These are phyloP conservation scores for Gymnocheta viridis DNA, from an alignment of 2,888 invertebrate species.

Conservation along the genomic window DNA sequence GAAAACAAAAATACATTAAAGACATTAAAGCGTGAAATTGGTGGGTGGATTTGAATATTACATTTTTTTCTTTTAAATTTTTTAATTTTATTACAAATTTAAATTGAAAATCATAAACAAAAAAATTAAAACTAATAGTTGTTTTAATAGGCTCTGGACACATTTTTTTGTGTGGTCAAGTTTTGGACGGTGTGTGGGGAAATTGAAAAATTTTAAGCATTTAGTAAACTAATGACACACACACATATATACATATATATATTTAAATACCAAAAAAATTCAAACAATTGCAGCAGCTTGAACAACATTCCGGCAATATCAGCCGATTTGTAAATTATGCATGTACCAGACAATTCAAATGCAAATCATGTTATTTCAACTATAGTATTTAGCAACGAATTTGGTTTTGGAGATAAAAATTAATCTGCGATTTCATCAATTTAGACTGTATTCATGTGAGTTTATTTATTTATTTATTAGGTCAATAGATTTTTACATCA, in stretches of 20 bases:
- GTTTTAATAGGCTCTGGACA: constrained; percentile 28
- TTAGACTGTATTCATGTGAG: too few species aligned
- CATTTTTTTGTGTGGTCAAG: constrained; percentile 46
- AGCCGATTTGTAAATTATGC: too few species aligned
- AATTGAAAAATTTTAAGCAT: neutral
- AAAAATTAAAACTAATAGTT: constrained; percentile 39
- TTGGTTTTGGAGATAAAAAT: too few species aligned
- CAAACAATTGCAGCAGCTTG: neutral
- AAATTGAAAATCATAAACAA: constrained; percentile 33
- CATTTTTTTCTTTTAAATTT: constrained; percentile 5
- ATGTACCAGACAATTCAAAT: too few species aligned
- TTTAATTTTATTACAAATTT: constrained; percentile 35
- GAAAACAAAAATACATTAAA: constrained; percentile 37
- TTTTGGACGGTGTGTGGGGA: neutral
- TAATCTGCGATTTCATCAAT: too few species aligned
- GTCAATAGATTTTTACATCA: too few species aligned
- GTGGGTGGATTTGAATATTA: constrained; percentile 62
- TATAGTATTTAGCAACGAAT: too few species aligned
- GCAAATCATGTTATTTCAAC: too few species aligned
- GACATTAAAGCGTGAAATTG: constrained; percentile 66
- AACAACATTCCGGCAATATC: too few species aligned
- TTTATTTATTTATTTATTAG: too few species aligned
- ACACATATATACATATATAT: too few species aligned
- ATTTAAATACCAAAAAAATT: neutral
- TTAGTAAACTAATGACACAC: neutral